Conservation (phyloP, 2,797 vertebrate species). For the Syndactyla subalaris region DNA sequence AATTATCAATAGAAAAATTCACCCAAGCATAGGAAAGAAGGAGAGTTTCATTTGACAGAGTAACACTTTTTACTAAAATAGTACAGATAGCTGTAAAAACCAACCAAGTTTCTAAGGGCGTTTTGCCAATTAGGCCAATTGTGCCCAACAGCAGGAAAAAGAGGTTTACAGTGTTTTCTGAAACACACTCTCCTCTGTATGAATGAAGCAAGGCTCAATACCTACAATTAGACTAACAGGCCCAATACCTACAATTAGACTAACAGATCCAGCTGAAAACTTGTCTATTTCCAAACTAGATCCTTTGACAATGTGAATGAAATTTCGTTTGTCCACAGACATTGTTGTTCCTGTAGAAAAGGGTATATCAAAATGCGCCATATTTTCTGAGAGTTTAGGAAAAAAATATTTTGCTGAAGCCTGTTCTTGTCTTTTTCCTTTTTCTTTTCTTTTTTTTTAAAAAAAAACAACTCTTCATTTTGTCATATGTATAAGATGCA, state of each 20-base stretch:
- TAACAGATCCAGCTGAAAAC: not conserved
- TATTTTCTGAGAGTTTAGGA: not conserved
- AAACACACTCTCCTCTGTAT: not conserved
- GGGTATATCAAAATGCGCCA: not conserved
- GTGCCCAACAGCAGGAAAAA: not conserved
- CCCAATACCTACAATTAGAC: not conserved
- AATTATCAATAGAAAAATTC: not conserved
- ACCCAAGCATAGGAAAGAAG: not conserved
- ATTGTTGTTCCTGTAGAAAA: not conserved
- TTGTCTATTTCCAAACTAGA: not conserved
- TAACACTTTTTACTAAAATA: not conserved
- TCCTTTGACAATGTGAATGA: not conserved
- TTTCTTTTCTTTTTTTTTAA: not conserved
- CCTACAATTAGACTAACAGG: not conserved
- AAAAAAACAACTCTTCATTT: not conserved
- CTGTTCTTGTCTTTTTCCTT: not conserved
- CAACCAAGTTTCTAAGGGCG: not conserved
- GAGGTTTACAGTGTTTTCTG: not conserved
- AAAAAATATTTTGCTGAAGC: not conserved
- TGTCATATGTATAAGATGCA: not conserved
- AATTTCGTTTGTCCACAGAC: not conserved
- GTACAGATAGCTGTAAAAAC: not conserved
- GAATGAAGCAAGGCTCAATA: not conserved
- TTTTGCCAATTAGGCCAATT: not conserved
- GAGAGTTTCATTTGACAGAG: not conserved